Evolutionary conservation across 2,888 invertebrate species (phyloP), one percentile per base, ranked within the genome.

Genomic region (Escarpia spicata): DNA sequence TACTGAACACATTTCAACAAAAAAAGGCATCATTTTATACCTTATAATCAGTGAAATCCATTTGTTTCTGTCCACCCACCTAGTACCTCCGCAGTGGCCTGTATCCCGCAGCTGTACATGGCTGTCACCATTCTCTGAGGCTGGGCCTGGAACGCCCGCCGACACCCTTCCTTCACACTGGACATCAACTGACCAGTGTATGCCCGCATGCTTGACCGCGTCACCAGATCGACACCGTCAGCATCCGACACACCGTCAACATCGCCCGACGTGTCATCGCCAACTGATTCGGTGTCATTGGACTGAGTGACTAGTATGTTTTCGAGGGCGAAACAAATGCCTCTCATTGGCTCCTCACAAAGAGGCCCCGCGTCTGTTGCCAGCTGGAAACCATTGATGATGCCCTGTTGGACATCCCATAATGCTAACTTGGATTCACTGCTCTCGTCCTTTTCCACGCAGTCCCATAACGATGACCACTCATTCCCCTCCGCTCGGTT

Each of bases 331-430:
- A 99, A 99, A 93, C 95, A 95, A 0, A 99, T 98, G 1, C 99
- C 99, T 97, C 98, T 98, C 98, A 99, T 98, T 2, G 99, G 99
- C 96, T 99, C 99, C 95, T 99, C 99, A 96, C 99, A 99, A 91
- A 99, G 96, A 0, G 99, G 99, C 0, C 99, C 99, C 90, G 98
- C 98, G 92, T 98, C 96, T 45, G 98, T 97, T 9, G 98, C 98
- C 96, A 98, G 96, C 94, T 96, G 96, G 94, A 97, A 96, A 8
- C 96, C 96, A 94, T 95, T 95, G 8, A 96, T 93, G 93, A 96
- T 94, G 93, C 96, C 95, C 95, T 98, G 98, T 95, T 98, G 98
- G 96, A 96, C 96, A 19, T 95, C 95, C 90, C 95, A 93, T 45
- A 95, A n/a, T 92, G 37, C 52, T 31, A 58, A 60, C 91, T 75